Evolutionary conservation across 2,797 vertebrate species (phyloP).

Genomic region (Toxotes lorentzi): DNA sequence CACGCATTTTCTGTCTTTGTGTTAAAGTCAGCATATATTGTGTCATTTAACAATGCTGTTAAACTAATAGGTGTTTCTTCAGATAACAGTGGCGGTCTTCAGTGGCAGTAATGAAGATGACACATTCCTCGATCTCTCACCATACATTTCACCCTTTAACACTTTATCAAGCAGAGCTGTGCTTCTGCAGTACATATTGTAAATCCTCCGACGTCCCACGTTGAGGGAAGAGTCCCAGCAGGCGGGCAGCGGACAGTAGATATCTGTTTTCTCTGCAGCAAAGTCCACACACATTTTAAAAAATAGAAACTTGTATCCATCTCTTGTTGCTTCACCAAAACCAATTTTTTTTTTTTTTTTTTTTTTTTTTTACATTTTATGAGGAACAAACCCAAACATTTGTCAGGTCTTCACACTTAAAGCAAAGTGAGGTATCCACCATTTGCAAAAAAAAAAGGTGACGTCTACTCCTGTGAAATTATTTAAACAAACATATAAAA

Average conservation of each 20-base stretch:
- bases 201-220: constrained; percentile 33
- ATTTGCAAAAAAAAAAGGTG: constrained; percentile 23
- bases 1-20: neutral
- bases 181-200: constrained; percentile 38
- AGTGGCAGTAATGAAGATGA: constrained; percentile 54
- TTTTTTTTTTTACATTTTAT: constrained; percentile 51
- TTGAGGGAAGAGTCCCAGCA: constrained; percentile 18
- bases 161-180: constrained; percentile 34
- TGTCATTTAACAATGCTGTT: constrained; percentile 21
- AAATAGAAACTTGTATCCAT: constrained; percentile 75
- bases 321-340: constrained; percentile 45
- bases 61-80: constrained; percentile 20
- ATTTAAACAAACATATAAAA: too few relatives aligned
- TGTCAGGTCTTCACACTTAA: constrained; percentile 57
- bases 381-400: constrained; percentile 23
- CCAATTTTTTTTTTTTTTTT: constrained; percentile 39
- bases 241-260: constrained; percentile 4
- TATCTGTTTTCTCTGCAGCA: constrained; percentile 50
- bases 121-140: constrained; percentile 23
- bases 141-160: neutral
- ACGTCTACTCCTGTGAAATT: constrained; percentile 10
- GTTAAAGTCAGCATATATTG: constrained; percentile 20
- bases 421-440: constrained; percentile 59
- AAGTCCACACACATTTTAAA: constrained; percentile 73
- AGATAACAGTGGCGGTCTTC: neutral